phyloP scores from a whole-genome alignment of 2,797 vertebrate genomes.

The Pseudochirops cupreus region DNA sequence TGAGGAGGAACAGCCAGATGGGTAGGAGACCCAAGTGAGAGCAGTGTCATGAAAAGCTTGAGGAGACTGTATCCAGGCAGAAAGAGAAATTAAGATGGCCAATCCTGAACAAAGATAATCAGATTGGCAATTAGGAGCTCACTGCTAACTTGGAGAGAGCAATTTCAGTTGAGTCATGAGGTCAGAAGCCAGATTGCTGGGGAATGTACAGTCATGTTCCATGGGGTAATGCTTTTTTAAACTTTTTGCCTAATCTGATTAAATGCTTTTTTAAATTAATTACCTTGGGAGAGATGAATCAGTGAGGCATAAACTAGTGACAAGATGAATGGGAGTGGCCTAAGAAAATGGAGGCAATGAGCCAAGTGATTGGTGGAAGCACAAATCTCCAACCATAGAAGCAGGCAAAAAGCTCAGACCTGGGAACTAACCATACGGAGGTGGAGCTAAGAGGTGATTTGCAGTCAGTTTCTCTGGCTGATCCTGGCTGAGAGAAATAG shows the following conservation, averaged over 20 bases:
- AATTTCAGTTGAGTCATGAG: not conserved
- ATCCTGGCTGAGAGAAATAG: not conserved
- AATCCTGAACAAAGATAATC: not conserved
- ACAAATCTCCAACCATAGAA: not conserved
- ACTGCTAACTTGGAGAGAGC: not conserved
- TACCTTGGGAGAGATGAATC: not conserved
- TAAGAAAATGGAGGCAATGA: not conserved
- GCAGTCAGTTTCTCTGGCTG: not conserved
- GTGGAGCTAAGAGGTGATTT: not conserved
- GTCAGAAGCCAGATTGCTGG: not conserved
- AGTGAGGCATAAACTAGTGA: not conserved
- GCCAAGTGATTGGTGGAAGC: not conserved
- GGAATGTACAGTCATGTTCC: not conserved
- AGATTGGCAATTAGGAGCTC: not conserved
- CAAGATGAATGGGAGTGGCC: not conserved
- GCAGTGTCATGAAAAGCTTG: not conserved
- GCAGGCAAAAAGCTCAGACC: not conserved
- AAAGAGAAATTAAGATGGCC: not conserved
- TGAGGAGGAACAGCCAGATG: not conserved
- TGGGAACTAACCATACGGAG: not conserved
- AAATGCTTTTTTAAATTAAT: not conserved
- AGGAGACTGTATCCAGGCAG: not conserved
- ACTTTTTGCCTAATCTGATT: not conserved
- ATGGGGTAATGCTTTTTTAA: not conserved
- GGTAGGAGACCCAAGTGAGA: not conserved